phyloP scores from a whole-genome alignment of 2,797 vertebrate genomes.

The Anguilla obscura region DNA sequence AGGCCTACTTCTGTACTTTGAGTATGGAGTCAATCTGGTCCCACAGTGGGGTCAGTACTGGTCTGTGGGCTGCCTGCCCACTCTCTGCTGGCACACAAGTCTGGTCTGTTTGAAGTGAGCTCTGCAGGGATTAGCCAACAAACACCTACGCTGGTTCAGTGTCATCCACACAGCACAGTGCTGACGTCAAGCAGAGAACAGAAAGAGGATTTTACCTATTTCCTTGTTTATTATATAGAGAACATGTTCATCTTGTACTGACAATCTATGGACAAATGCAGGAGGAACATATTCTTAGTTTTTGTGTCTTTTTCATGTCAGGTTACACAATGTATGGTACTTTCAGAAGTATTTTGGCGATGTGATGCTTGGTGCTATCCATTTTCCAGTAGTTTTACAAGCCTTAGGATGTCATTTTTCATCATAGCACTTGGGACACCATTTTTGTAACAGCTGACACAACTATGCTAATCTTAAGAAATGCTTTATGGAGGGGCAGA shows the following conservation, averaged over 20 bases:
- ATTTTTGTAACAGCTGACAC: neutral
- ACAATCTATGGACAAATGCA: neutral
- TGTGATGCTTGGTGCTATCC: neutral
- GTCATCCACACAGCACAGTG: neutral
- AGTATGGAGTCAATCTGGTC: neutral
- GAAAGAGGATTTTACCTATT: conserved; percentile 20
- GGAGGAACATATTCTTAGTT: neutral
- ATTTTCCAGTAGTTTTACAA: neutral
- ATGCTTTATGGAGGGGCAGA: neutral
- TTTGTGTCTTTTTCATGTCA: neutral
- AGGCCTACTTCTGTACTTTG: neutral
- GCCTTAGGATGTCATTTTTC: neutral
- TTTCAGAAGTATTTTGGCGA: neutral
- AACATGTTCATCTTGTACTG: conserved; percentile 14
- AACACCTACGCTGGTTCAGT: conserved; percentile 23
- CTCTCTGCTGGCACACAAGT: conserved; percentile 25
- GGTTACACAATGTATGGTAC: neutral
- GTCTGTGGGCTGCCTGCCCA: conserved; percentile 28
- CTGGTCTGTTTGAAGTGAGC: conserved; percentile 34
- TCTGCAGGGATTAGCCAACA: conserved; percentile 22
- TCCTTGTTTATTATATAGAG: conserved; percentile 14
- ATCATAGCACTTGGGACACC: neutral
- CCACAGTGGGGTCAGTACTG: conserved; percentile 18
- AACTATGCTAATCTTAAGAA: neutral
- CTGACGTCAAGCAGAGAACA: conserved; percentile 1